These are phyloP conservation scores for Rallus crepitans DNA, from an alignment of 2,797 vertebrate genomes.

Conservation along the genomic window DNA sequence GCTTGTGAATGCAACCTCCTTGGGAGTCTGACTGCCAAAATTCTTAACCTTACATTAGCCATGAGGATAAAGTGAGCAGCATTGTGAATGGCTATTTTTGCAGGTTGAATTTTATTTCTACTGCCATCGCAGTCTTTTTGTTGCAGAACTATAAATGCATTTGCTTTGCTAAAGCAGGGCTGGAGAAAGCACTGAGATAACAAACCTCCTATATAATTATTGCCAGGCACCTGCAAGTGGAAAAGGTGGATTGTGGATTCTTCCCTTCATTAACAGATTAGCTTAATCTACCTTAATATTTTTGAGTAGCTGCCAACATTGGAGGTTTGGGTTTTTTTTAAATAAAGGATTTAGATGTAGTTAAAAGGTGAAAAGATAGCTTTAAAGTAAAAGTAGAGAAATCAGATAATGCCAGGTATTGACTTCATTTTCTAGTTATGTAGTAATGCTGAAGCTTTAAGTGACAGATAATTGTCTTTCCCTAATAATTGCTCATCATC, in stretches of 20 bases:
- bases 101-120: neutral
- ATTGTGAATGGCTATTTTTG: neutral
- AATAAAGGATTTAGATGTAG: neutral
- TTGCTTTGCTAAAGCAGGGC: neutral
- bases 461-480: neutral
- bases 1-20: neutral
- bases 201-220: neutral
- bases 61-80: neutral
- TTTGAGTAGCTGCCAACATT: neutral
- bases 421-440: neutral
- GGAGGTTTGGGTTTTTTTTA: neutral
- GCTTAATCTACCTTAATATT: neutral
- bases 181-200: neutral
- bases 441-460: neutral
- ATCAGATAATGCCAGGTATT: neutral
- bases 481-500: neutral
- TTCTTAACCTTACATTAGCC: neutral
- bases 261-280: neutral
- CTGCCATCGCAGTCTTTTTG: fast-evolving
- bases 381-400: conserved; percentile 4
- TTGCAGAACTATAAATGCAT: neutral
- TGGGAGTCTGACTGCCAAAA: neutral
- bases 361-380: neutral
- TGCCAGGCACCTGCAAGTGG: neutral
- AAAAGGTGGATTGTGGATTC: neutral